Percentiles rank a stretch among this genome's conserved stretches.
phyloP scores from a whole-genome alignment of 1,140 invertebrate genomes.

The Anastrepha obliqua region DNA sequence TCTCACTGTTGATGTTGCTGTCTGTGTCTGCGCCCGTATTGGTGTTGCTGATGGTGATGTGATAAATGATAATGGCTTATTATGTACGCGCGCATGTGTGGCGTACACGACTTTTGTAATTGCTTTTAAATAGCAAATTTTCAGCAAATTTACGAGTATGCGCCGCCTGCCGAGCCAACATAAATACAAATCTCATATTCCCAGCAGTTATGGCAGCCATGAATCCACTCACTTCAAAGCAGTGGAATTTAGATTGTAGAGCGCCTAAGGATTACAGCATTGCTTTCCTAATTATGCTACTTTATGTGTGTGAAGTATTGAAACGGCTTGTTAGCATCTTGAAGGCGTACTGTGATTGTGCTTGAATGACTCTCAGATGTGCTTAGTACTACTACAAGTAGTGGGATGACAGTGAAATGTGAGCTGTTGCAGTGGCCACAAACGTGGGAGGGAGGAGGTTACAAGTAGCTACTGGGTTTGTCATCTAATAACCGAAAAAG shows the following conservation, averaged over 20 bases:
- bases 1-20: background rate
- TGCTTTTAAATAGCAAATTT: constrained; percentile 54
- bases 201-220: background rate
- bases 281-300: background rate
- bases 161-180: background rate
- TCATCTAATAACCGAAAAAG: too few species aligned
- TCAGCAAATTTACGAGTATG: constrained; percentile 48
- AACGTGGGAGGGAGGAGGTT: too few species aligned
- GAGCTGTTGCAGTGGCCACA: too few species aligned
- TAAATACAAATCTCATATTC: background rate
- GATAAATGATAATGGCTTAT: constrained; percentile 59
- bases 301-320: background rate
- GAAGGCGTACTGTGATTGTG: too few species aligned
- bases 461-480: too few species aligned
- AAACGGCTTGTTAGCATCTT: too few species aligned
- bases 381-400: too few species aligned
- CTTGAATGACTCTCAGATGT: too few species aligned
- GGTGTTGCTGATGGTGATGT: constrained; percentile 16
- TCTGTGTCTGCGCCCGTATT: background rate
- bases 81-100: constrained; percentile 53
- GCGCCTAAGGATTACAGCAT: background rate
- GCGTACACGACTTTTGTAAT: constrained; percentile 47
- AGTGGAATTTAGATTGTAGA: background rate
- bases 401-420: too few species aligned
- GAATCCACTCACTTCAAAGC: background rate